A percentile compares a stretch with the other conserved stretches of the same genome.
phyloP scores from a whole-genome alignment of 92 coral and sea anemone genomes.

The Palythoa heliodiscus region DNA sequence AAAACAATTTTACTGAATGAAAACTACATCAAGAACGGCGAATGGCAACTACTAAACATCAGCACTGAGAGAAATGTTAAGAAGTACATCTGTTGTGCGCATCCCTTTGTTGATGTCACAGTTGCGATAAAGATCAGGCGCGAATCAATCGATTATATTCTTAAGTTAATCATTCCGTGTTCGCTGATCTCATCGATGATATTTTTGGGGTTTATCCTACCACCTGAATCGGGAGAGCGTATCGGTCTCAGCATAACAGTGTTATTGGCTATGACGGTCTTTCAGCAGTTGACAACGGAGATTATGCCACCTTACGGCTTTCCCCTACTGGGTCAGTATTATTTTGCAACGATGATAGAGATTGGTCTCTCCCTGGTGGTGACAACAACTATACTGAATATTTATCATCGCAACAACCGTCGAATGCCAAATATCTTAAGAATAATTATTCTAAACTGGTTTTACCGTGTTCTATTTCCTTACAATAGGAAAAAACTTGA shows the following conservation, averaged over 20 bases:
- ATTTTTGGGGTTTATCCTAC: conserved; percentile 62
- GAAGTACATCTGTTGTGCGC: conserved; percentile 51
- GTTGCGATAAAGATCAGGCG: conserved; percentile 48
- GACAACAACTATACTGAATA: conserved; percentile 61
- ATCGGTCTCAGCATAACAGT: conserved; percentile 68
- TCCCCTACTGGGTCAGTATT: conserved; percentile 66
- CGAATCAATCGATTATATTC: conserved; percentile 62
- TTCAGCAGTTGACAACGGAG: conserved; percentile 67
- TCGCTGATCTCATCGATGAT: conserved; percentile 72
- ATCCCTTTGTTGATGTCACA: conserved; percentile 59
- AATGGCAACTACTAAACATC: conserved; percentile 56
- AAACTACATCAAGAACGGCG: conserved; percentile 62
- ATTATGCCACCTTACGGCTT: conserved; percentile 67
- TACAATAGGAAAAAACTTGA: conserved; percentile 24
- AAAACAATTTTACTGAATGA: conserved; percentile 29
- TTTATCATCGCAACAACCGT: conserved; percentile 64
- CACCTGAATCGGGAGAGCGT: conserved; percentile 71
- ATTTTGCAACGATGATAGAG: conserved; percentile 65
- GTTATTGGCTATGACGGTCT: conserved; percentile 65
- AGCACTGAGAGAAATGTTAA: conserved; percentile 45
- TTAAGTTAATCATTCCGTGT: conserved; percentile 64
- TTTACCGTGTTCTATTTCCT: conserved; percentile 47
- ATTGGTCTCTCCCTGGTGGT: conserved; percentile 59
- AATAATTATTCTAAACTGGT: conserved; percentile 56
- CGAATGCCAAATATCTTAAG: conserved; percentile 65